Percentiles rank a stretch among this genome's conserved stretches.
These are phyloP conservation scores for Macropodus opercularis DNA, from an alignment of 2,797 vertebrate species.

Conservation along the genomic window DNA sequence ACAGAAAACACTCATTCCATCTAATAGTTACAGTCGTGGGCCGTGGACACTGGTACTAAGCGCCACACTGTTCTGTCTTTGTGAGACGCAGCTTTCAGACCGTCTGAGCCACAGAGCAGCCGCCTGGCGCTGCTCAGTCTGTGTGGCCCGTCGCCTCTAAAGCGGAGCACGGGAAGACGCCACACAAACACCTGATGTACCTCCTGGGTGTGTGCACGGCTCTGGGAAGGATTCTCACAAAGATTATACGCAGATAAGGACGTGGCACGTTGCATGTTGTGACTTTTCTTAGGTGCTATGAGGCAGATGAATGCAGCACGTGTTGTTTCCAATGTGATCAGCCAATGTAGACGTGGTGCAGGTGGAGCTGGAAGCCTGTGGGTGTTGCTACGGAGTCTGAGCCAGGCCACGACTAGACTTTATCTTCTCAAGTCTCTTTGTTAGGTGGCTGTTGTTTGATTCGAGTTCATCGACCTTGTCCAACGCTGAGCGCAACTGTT, in stretches of 20 bases:
- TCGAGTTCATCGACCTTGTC: slow-evolving; percentile 96
- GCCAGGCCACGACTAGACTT: slow-evolving; percentile 89
- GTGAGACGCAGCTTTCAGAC: slow-evolving; percentile 34
- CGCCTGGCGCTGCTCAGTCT: slow-evolving; percentile 6
- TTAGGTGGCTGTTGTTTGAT: slow-evolving; percentile 92
- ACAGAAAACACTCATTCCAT: slow-evolving; percentile 13
- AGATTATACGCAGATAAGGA: slow-evolving; percentile 37
- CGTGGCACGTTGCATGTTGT: slow-evolving; percentile 71
- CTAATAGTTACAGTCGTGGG: slow-evolving; percentile 24
- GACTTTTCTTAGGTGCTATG: slow-evolving; percentile 30
- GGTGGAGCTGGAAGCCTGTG: slow-evolving; percentile 27
- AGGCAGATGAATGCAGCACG: slow-evolving; percentile 32
- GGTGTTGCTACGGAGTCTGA: slow-evolving; percentile 81
- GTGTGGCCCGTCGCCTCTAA: not conserved
- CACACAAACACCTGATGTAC: slow-evolving; percentile 12
- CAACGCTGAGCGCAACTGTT: slow-evolving; percentile 90
- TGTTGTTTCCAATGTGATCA: slow-evolving; percentile 19
- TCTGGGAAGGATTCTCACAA: slow-evolving; percentile 23
- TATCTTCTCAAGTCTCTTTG: slow-evolving; percentile 95
- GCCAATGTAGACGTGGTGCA: slow-evolving; percentile 13
- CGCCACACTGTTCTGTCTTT: not conserved
- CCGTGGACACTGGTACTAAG: not conserved
- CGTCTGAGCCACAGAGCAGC: slow-evolving; percentile 1
- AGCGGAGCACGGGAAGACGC: slow-evolving; percentile 26
- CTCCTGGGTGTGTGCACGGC: slow-evolving; percentile 3